A percentile compares a stretch with the other conserved stretches of the same genome.
phyloP scores from a whole-genome alignment of 1,140 invertebrate genomes.

The Aricia agestis region DNA sequence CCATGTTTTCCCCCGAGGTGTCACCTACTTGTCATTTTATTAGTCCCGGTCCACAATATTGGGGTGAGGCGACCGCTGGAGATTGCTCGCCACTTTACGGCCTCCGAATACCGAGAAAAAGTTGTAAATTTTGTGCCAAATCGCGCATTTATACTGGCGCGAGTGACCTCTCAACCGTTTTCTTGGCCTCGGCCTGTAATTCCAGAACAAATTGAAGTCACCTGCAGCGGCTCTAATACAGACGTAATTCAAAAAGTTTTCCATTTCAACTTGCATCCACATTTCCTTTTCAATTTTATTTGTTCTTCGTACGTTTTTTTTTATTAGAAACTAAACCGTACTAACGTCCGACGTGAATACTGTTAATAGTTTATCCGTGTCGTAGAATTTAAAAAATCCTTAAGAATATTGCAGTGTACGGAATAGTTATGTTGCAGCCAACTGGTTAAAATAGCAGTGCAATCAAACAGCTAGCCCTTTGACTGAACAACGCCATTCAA shows the following conservation, averaged over 20 bases:
- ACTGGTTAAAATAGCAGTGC: no score
- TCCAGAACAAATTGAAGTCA: slow-evolving; percentile 47
- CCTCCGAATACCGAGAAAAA: slow-evolving; percentile 58
- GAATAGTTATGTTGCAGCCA: no score
- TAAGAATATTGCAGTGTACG: no score
- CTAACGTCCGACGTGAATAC: no score
- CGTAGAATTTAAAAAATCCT: no score
- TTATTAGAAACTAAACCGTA: no score
- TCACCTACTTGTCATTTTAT: slow-evolving; percentile 72
- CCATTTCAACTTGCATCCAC: slow-evolving; percentile 8
- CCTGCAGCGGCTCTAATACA: slow-evolving; percentile 33
- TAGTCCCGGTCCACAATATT: slow-evolving; percentile 68
- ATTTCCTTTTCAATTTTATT: slow-evolving; percentile 5
- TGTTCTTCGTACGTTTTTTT: not conserved
- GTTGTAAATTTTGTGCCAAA: slow-evolving; percentile 71
- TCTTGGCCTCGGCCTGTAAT: slow-evolving; percentile 48
- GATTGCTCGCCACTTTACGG: slow-evolving; percentile 72
- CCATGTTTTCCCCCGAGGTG: slow-evolving; percentile 20
- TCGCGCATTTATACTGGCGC: slow-evolving; percentile 63
- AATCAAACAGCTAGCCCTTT: no score
- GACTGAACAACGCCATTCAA: no score
- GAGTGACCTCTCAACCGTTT: slow-evolving; percentile 48
- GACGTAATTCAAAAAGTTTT: slow-evolving; percentile 13
- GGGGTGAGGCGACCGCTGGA: slow-evolving; percentile 49
- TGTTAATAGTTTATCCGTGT: no score